A percentile compares a stretch with the other conserved stretches of the same genome.
phyloP scores from a whole-genome alignment of 2,113 vertebrate species.

The Chinchilla lanigera region DNA sequence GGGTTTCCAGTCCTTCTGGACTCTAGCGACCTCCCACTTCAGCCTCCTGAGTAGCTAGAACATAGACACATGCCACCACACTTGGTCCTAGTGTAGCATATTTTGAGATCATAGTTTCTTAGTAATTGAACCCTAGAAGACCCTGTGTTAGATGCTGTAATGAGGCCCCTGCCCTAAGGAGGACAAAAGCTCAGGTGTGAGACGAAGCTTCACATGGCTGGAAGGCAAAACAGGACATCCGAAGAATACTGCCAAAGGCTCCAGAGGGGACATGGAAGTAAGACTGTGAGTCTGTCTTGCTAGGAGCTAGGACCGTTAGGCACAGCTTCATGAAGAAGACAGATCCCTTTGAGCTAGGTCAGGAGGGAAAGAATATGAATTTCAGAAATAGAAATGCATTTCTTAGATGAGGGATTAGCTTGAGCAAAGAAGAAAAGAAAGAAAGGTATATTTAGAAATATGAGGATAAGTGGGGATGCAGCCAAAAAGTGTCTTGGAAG shows the following conservation, averaged over 20 bases:
- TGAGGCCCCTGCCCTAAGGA: not conserved
- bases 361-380: not conserved
- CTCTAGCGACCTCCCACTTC: not conserved
- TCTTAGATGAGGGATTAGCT: not conserved
- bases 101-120: not conserved
- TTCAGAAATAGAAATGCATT: not conserved
- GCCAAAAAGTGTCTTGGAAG: not conserved
- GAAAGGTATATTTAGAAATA: not conserved
- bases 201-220: not conserved
- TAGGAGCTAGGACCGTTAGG: not conserved
- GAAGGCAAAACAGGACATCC: not conserved
- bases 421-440: not conserved
- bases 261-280: not conserved
- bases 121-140: not conserved
- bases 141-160: not conserved
- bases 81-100: not conserved
- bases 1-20: not conserved
- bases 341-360: not conserved
- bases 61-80: rapidly evolving
- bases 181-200: not conserved
- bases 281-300: not conserved
- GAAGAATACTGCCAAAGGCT: not conserved
- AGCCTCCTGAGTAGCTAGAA: not conserved
- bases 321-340: not conserved
- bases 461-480: no score